Evolutionary conservation across 2,888 invertebrate species (phyloP).

Genomic region (Aporophyla lueneburgensis): DNA sequence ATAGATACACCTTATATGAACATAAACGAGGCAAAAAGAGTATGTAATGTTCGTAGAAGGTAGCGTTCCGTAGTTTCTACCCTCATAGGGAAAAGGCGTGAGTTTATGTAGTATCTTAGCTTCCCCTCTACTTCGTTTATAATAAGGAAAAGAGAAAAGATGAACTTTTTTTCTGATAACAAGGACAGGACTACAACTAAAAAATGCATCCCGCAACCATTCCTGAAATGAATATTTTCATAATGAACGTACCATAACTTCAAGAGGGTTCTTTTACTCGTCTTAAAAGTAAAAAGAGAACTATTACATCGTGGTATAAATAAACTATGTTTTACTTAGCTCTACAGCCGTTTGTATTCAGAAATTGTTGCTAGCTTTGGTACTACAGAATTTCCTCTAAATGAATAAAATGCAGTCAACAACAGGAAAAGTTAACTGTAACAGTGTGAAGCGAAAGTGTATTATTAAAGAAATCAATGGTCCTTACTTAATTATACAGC

Average conservation of each 20-base stretch:
- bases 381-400: constrained; percentile 7
- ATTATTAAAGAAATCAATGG: background rate
- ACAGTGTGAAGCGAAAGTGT: background rate
- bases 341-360: constrained; percentile 25
- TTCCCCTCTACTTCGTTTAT: background rate
- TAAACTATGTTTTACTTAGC: constrained; percentile 38
- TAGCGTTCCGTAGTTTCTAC: no score
- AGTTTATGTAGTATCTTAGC: no score
- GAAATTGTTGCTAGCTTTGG: background rate
- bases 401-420: constrained; percentile 11
- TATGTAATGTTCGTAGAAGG: no score
- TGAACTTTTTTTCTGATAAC: background rate
- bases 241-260: constrained; percentile 12
- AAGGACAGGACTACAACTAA: background rate
- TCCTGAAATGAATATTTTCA: background rate
- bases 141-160: background rate
- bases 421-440: background rate
- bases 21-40: no score
- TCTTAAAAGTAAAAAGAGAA: constrained; percentile 16
- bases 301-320: constrained; percentile 17
- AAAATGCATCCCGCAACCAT: constrained; percentile 1
- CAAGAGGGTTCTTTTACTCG: background rate
- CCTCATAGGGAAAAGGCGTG: no score
- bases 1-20: no score
- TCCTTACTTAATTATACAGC: no score